Conservation (phyloP, 1,140 invertebrate genomes). For the Neodiprion virginianus region DNA sequence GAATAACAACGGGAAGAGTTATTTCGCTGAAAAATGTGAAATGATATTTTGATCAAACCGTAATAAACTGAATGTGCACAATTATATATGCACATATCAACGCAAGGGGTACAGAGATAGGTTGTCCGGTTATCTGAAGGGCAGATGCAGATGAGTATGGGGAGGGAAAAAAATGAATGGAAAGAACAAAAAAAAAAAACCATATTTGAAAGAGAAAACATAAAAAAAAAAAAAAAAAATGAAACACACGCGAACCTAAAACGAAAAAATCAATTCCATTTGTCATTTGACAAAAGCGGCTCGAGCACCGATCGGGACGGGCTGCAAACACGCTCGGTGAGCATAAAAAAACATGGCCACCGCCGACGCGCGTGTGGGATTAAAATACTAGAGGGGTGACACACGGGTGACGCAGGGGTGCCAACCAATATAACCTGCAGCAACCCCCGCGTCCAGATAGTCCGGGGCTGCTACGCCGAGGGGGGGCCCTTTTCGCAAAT, state of each 20-base stretch:
- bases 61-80: too few species aligned
- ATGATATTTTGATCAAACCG: too few species aligned
- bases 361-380: neutral
- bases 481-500: neutral
- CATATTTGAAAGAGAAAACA: neutral
- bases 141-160: neutral
- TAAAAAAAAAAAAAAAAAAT: neutral
- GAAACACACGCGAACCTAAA: neutral
- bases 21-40: too few species aligned
- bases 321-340: neutral
- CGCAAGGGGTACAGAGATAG: neutral
- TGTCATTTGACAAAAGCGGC: conserved; percentile 2
- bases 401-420: neutral
- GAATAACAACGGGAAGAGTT: too few species aligned
- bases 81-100: too few species aligned
- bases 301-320: neutral
- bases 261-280: neutral
- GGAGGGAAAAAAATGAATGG: neutral
- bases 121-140: neutral
- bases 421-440: neutral
- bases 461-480: neutral
- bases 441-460: neutral
- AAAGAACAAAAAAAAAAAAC: neutral
- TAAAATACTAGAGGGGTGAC: conserved; percentile 7
- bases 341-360: conserved; percentile 1